phyloP scores from a whole-genome alignment of 2,113 vertebrate genomes.

The Sardina pilchardus region DNA sequence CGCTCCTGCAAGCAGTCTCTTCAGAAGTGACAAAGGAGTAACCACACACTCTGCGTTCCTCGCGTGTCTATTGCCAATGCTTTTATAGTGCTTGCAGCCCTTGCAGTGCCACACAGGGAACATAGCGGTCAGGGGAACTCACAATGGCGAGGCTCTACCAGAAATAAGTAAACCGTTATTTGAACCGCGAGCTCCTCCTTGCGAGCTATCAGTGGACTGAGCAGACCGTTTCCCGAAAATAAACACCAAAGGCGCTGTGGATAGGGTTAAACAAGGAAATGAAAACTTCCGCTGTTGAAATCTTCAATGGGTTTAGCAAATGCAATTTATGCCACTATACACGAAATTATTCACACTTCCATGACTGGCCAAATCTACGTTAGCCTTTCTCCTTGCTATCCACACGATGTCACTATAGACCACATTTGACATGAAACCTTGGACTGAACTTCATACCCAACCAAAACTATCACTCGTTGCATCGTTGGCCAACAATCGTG shows the following conservation, averaged over 20 bases:
- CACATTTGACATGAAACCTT: neutral
- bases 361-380: neutral
- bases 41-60: conserved; percentile 1
- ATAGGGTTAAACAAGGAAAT: no score
- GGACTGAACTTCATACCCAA: neutral
- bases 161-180: conserved; percentile 43
- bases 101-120: neutral
- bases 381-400: neutral
- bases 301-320: no score
- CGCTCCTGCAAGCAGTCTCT: neutral
- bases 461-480: no score
- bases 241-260: no score
- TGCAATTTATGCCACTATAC: no score
- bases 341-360: neutral
- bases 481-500: no score
- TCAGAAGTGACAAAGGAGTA: neutral
- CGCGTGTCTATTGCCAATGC: neutral
- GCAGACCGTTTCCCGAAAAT: neutral
- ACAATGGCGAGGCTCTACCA: neutral
- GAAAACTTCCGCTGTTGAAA: no score
- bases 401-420: conserved; percentile 53
- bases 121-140: conserved; percentile 11
- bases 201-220: conserved; percentile 29
- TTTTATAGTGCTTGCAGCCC: conserved; percentile 1
- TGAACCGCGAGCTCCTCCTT: conserved; percentile 63